Base-by-base conservation (phyloP, 2,888 invertebrate species). In the Epinotia ramella region DNA sequence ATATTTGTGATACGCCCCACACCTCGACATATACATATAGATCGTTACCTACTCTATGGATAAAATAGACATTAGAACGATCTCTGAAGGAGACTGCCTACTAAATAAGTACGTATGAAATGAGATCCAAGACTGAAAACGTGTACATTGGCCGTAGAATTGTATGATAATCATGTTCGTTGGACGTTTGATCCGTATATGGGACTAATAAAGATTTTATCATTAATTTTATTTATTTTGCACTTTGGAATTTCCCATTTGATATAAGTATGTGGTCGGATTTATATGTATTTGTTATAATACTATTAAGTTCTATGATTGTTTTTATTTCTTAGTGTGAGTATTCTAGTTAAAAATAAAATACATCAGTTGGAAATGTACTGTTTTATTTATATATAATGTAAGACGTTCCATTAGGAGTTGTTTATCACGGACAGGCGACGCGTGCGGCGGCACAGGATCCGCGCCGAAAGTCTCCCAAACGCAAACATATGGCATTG, bases 291-390 rank as follows among this genome's bases (percentile, higher is more conserved):
- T 80, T 81, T 78, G 80, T 80, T 81, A 80, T 76, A 80, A 75
- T 77, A 72, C 77, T 67, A 62, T 49, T 59, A 60, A 44, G 44
- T 57, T 66, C 60, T 53, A 71, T 24, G 28, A 69, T 44, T 70
- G 69, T 73, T 70, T 65, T 73, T 77, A 78, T 78, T 63, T 79
- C 67, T 79, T 74, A 79, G 81, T 82, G 81, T 83, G 82, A 82
- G 68, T 70, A 59, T 69, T 81, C 80, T 81, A 81, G 74, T 64
- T 74, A 56, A 20, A 68, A 74, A 69, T 64, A 74, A 66, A 73
- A 63, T 5, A 18, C 12, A n/a, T n/a, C 46, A 57, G 46, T 56
- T n/a, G n/a, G n/a, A 44, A 63, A 33, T 57, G 16, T 24, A 20
- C 6, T 16, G 72, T 65, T 65, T 73, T 24, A 72, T 57, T 72